Percentiles rank a stretch among this genome's conserved stretches.
Evolutionary conservation across 2,888 invertebrate species (phyloP).

Genomic region (Chaetoderma sp.): DNA sequence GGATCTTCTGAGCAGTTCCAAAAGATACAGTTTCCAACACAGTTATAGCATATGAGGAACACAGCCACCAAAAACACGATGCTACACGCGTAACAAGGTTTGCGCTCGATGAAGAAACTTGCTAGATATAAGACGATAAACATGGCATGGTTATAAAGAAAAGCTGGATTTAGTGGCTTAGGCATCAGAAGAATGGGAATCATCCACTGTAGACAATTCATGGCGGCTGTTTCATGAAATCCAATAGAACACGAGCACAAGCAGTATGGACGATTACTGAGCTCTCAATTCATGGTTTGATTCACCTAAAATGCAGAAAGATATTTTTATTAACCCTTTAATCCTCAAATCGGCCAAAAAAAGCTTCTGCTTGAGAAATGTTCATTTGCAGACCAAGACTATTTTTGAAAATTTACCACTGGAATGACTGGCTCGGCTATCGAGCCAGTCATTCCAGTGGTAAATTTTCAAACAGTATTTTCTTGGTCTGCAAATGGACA

Average conservation of each 20-base stretch:
- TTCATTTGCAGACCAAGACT: too few species aligned
- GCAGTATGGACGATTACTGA: too few species aligned
- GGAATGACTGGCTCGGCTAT: too few species aligned
- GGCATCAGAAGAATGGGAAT: slow-evolving; percentile 97
- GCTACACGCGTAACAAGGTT: slow-evolving; percentile 97
- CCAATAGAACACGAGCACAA: neutral
- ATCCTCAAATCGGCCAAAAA: too few species aligned
- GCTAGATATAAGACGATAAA: slow-evolving; percentile 96
- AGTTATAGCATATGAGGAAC: slow-evolving; percentile 94
- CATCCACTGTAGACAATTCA: slow-evolving; percentile 73
- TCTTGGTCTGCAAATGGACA: too few species aligned
- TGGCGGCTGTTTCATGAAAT: slow-evolving; percentile 27
- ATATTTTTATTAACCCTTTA: too few species aligned
- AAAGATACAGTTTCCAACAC: slow-evolving; percentile 93
- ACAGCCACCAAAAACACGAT: slow-evolving; percentile 93
- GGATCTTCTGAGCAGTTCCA: slow-evolving; percentile 60
- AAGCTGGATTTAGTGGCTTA: slow-evolving; percentile 95
- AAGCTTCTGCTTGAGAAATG: too few species aligned
- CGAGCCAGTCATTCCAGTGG: too few species aligned
- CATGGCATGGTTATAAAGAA: slow-evolving; percentile 93
- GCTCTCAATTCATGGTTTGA: too few species aligned
- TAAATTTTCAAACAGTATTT: too few species aligned
- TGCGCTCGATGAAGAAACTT: slow-evolving; percentile 96
- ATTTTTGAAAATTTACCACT: too few species aligned
- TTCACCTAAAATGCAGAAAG: too few species aligned